Evolutionary conservation across 35 echinoderm and acorn worm genomes (phyloP).

Genomic region (Lytechinus variegatus): DNA sequence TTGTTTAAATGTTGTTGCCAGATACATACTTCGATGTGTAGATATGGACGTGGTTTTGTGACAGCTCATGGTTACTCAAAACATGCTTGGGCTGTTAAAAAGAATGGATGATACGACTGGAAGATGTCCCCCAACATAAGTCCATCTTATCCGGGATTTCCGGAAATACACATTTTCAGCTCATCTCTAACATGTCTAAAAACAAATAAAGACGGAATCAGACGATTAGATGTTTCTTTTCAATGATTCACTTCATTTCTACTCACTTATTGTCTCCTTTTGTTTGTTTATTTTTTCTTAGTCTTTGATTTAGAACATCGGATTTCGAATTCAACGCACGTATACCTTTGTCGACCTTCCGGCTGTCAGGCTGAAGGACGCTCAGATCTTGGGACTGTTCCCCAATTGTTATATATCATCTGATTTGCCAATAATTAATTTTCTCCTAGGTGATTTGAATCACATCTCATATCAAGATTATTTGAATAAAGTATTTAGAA

Average conservation of each 20-base stretch:
- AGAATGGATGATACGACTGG: background rate
- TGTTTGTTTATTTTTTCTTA: background rate
- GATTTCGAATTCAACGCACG: background rate
- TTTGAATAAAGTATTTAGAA: background rate
- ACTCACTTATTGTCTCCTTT: too few species aligned
- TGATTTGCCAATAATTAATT: background rate
- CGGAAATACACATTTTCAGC: background rate
- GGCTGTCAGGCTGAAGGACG: background rate
- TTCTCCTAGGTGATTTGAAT: background rate
- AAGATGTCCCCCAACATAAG: background rate
- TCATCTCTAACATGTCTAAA: background rate
- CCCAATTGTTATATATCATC: background rate
- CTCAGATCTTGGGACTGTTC: background rate
- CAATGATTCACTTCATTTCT: background rate
- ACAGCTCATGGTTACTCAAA: background rate
- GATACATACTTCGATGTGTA: too few species aligned
- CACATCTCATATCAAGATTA: background rate
- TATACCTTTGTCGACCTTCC: background rate
- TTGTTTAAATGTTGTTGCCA: too few species aligned
- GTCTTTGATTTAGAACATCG: background rate
- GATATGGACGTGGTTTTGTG: too few species aligned
- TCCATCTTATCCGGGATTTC: background rate
- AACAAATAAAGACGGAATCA: background rate
- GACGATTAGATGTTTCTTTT: background rate
- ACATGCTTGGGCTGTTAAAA: background rate